Evolutionary conservation across 1,140 invertebrate species (phyloP), one percentile per base, ranked within the genome.

Genomic region (Nasonia longicornis): DNA sequence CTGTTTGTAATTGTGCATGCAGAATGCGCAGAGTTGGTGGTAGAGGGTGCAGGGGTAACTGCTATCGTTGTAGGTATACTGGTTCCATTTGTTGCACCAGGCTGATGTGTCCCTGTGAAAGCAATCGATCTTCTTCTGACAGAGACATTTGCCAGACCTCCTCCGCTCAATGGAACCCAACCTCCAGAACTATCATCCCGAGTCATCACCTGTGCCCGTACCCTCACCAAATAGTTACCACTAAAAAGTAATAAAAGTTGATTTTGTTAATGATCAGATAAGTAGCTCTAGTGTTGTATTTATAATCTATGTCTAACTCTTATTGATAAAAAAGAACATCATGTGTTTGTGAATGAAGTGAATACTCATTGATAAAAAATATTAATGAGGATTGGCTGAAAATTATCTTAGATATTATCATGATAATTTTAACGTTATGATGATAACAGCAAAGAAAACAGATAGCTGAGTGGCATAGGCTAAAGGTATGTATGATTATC

Each of bases 191-290:
- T 97, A 90, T 98, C 98, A 94, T 99, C 97, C 85, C 97, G 93
- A 88, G 96, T 98, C 98, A 99, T 99, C 92, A 98, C 97, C 94
- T 98, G 97, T 92, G 97, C 98, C 88, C 96, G 95, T 88, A 99
- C 97, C 91, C 95, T 96, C 92, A 98, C 97, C 94, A 98, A 93
- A 92, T 95, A 96, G 91, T 95, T 94, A 90, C 94, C 96, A 95
- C 96, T 97, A 92, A 81, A 95, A 93, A 26, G 20, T 20, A 58
- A 20, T 58, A 80, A 84, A 79, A 82, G 66, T 6, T 71, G 77
- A 45, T 26, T 70, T 74, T 69, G 64, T 73, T n/a, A 81, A 80
- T 12, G 35, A 7, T 38, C 35, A 38, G 7, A 38, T 38, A 38
- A 38, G 7, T 38, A 8, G 35, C 35, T 38, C 7, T 38, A 8